Evolutionary conservation across 2,797 vertebrate genomes (phyloP).

Genomic region (Scolopax bukidnonensis): DNA sequence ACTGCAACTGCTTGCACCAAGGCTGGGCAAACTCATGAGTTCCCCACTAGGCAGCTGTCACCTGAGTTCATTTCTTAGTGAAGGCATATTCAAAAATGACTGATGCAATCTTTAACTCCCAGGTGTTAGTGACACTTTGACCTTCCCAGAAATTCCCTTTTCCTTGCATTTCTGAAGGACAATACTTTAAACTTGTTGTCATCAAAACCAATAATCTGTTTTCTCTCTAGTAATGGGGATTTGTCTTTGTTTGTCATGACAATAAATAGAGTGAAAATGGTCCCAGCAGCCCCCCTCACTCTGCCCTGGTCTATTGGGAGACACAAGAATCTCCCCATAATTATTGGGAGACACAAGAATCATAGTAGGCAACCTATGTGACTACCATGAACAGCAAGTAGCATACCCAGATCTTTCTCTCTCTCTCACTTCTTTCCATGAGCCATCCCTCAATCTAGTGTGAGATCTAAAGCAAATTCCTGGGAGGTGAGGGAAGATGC

Average conservation of each 20-base stretch:
- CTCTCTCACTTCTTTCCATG: not conserved
- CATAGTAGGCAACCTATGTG: not conserved
- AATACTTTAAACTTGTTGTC: not conserved
- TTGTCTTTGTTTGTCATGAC: not conserved
- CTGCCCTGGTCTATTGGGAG: not conserved
- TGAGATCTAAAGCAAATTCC: constrained; percentile 1
- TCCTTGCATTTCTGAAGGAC: not conserved
- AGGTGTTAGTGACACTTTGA: not conserved
- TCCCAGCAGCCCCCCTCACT: not conserved
- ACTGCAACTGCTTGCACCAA: fast-evolving
- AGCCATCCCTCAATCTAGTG: not conserved
- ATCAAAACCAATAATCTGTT: not conserved
- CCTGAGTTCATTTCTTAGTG: not conserved
- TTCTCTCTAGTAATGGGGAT: not conserved
- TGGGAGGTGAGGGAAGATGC: not conserved
- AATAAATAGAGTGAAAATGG: not conserved
- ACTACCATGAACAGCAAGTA: not conserved
- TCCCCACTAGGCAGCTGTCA: not conserved
- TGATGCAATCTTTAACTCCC: not conserved
- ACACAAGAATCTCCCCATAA: too few relatives aligned
- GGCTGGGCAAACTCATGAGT: not conserved
- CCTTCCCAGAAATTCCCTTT: not conserved
- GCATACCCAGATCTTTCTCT: not conserved
- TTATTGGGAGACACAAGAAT: not conserved
- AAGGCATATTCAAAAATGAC: not conserved